A percentile compares a stretch with the other conserved stretches of the same genome.
phyloP scores from a whole-genome alignment of 2,113 vertebrate species.

The Cololabis saira region DNA sequence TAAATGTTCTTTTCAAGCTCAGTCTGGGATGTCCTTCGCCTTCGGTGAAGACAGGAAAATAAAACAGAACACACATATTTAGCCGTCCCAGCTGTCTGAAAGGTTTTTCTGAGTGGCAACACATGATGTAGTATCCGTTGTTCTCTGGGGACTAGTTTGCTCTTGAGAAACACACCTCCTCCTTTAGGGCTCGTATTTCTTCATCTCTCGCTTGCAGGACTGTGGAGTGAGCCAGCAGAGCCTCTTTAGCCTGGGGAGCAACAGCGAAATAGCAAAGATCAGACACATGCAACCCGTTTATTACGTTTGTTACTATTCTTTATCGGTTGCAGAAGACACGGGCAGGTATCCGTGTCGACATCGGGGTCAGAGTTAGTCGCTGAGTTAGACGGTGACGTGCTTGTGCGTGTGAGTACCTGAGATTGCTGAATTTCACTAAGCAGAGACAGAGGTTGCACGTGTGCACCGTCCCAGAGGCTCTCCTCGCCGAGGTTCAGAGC shows the following conservation, averaged over 20 bases:
- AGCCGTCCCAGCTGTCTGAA: no score
- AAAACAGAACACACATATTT: no score
- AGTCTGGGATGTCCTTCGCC: no score
- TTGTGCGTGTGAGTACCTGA: constrained; percentile 72
- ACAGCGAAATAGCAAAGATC: constrained; percentile 18
- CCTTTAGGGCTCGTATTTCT: constrained; percentile 73
- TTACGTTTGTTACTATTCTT: no score
- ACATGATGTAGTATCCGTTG: no score
- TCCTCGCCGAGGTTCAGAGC: constrained; percentile 77
- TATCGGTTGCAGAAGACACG: not conserved
- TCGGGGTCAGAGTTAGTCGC: constrained; percentile 11
- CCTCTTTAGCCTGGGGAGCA: constrained; percentile 71
- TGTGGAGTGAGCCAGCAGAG: constrained; percentile 77
- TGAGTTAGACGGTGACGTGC: constrained; percentile 1
- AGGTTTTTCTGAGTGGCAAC: no score
- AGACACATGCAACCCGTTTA: not conserved
- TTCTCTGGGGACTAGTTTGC: no score
- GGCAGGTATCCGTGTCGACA: not conserved
- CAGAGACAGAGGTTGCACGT: constrained; percentile 78
- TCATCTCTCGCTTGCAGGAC: constrained; percentile 75
- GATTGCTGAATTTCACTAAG: constrained; percentile 84
- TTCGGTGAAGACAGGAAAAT: no score
- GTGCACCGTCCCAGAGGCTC: constrained; percentile 65
- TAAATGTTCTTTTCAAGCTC: no score
- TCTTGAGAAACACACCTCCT: constrained; percentile 73